phyloP scores from a whole-genome alignment of 2,113 vertebrate genomes.

The Ranitomeya variabilis region DNA sequence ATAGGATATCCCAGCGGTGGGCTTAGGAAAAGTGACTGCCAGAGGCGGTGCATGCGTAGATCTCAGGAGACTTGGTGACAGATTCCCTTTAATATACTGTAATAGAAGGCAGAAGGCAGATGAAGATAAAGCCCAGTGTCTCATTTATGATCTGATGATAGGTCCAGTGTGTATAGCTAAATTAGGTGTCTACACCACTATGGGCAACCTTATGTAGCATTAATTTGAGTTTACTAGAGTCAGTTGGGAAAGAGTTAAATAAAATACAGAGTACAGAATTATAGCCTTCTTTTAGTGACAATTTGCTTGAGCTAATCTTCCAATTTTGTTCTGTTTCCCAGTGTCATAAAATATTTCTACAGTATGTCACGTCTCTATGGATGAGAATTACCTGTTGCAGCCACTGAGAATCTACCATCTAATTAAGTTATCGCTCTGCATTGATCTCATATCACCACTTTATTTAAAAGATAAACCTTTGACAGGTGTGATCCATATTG shows the following conservation, averaged over 20 bases:
- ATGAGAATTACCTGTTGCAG: neutral
- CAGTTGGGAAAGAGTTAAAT: neutral
- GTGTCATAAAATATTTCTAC: neutral
- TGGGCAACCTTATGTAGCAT: no score
- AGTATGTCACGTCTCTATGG: neutral
- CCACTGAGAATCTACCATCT: neutral
- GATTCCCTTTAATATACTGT: no score
- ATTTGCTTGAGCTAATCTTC: neutral
- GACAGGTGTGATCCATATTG: neutral
- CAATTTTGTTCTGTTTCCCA: neutral
- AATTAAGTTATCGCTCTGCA: conserved; percentile 2
- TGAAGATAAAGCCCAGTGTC: no score
- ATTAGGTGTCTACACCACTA: no score
- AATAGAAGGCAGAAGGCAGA: no score
- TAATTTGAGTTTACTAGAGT: neutral
- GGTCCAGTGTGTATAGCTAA: no score
- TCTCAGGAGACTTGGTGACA: no score
- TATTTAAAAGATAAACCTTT: conserved; percentile 11
- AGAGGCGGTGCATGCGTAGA: no score
- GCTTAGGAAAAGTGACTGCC: no score
- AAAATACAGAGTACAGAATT: neutral
- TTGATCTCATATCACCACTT: neutral
- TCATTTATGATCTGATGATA: no score
- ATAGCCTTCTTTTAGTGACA: neutral
- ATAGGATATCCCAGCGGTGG: no score